Percentiles rank a stretch among this genome's conserved stretches.
Evolutionary conservation across 2,113 vertebrate species (phyloP).

Genomic region (Anser brachyrhynchus): DNA sequence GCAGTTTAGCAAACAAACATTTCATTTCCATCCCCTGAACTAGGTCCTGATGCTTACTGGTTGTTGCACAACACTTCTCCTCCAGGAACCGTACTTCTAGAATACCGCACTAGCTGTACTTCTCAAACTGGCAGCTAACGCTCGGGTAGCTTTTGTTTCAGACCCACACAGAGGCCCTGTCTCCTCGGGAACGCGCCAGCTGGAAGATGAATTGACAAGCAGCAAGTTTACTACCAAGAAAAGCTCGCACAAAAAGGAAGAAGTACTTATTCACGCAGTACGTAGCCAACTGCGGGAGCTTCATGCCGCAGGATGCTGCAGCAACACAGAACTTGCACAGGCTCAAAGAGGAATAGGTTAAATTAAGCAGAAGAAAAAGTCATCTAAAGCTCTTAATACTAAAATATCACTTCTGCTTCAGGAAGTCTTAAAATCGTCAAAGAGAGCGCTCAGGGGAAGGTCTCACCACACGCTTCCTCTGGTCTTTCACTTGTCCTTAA

Average conservation of each 20-base stretch:
- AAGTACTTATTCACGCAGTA: background rate
- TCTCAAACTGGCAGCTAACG: background rate
- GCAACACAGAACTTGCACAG: background rate
- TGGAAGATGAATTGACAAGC: background rate
- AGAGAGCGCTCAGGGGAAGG: background rate
- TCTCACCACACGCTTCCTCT: background rate
- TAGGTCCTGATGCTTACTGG: background rate
- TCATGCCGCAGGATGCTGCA: background rate
- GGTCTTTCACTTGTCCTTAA: background rate
- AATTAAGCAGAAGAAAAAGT: background rate
- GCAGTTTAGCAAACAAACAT: background rate
- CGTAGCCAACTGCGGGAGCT: fast-evolving
- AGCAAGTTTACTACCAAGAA: background rate
- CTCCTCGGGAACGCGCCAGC: background rate
- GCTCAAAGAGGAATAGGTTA: background rate
- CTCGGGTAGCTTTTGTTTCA: conserved; percentile 22
- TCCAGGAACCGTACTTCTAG: background rate
- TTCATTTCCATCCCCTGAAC: background rate
- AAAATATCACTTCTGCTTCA: background rate
- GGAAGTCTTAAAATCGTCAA: background rate
- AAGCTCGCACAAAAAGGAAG: background rate
- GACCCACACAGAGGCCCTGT: background rate
- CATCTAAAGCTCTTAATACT: background rate
- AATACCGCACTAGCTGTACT: background rate
- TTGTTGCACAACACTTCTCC: background rate